Evolutionary conservation across 2,888 invertebrate species (phyloP).

Genomic region (Mylabris sibirica): DNA sequence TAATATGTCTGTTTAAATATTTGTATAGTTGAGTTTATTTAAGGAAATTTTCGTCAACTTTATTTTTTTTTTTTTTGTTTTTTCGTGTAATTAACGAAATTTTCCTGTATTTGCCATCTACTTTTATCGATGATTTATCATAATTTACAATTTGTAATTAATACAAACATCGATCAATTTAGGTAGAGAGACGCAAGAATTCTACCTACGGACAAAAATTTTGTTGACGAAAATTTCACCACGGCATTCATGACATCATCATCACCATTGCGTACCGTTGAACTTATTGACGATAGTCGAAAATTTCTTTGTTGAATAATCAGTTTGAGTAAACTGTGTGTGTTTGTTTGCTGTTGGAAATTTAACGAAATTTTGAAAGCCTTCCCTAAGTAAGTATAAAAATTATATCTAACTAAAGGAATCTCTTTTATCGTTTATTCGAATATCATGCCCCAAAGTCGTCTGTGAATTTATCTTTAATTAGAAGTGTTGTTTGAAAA

Average conservation of each 20-base stretch:
- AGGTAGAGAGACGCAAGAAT: neutral
- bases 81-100: neutral
- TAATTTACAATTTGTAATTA: neutral
- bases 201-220: neutral
- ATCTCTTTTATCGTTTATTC: no score
- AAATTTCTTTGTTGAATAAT: neutral
- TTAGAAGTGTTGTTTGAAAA: no score
- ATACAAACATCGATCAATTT: neutral
- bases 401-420: no score
- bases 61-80: neutral
- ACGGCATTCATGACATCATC: neutral
- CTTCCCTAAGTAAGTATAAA: no score
- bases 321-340: no score
- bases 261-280: neutral
- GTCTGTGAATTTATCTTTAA: no score
- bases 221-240: neutral
- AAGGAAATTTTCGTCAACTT: neutral
- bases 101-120: neutral
- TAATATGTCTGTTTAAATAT: constrained; percentile 8
- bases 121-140: neutral
- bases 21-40: constrained; percentile 8
- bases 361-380: no score
- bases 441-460: no score
- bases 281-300: neutral
- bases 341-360: no score